phyloP scores from a whole-genome alignment of 2,888 invertebrate species.

The Caenorhabditis parvicauda region DNA sequence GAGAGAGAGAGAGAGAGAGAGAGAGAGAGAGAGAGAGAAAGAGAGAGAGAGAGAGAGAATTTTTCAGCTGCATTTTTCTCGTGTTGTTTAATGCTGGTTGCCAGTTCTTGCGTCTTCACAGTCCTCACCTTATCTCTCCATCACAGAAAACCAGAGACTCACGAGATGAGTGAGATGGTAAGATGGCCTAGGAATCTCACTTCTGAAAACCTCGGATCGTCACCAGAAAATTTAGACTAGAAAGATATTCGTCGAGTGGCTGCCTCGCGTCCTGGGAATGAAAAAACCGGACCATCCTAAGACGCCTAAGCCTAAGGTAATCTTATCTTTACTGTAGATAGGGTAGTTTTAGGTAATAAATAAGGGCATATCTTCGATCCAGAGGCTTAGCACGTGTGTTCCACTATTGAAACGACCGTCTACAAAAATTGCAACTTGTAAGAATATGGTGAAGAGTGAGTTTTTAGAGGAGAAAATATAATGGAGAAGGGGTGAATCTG shows the following conservation, averaged over 20 bases:
- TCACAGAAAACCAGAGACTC: slow-evolving; percentile 35
- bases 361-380: slow-evolving; percentile 17
- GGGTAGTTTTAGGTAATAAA: slow-evolving; percentile 11
- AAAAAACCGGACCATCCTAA: slow-evolving; percentile 39
- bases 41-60: too few species aligned
- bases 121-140: slow-evolving; percentile 38
- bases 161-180: slow-evolving; percentile 30
- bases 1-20: too few species aligned
- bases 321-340: background rate
- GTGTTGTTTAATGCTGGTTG: slow-evolving; percentile 42
- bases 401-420: too few species aligned
- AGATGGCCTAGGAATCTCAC: slow-evolving; percentile 3
- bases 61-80: slow-evolving; percentile 45
- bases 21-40: too few species aligned
- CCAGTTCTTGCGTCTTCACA: slow-evolving; percentile 45
- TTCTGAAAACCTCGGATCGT: background rate
- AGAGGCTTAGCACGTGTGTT: too few species aligned
- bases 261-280: slow-evolving; percentile 41
- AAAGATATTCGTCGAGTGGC: slow-evolving; percentile 41
- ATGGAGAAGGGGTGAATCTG: too few species aligned
- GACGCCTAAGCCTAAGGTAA: slow-evolving; percentile 38
- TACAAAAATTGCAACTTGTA: background rate
- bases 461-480: too few species aligned
- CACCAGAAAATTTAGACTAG: slow-evolving; percentile 36
- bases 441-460: slow-evolving; percentile 29